Base-by-base conservation (phyloP, 2,113 vertebrate genomes). In the Trogon melanurus region DNA sequence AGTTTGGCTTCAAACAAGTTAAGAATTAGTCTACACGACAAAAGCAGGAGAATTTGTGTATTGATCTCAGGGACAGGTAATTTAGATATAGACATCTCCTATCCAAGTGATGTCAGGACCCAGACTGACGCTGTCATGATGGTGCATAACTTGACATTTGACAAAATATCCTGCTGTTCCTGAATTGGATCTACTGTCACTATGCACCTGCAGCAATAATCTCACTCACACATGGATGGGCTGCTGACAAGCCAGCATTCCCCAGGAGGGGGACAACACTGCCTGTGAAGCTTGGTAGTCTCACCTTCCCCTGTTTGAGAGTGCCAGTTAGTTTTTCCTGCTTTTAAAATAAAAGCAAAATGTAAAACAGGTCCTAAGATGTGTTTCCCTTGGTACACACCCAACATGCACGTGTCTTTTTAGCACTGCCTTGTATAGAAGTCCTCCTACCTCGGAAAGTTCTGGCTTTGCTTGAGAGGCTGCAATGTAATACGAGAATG, bases 181-280 rank as follows among this genome's bases (percentile, higher is more conserved):
- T 15, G 16, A 65, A 44, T 10, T 53, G 56, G 29, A 58, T 50
- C 67, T 20, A n/a, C 54, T 38, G 58, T 45, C 64, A 44, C 41
- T 36, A 11, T 13, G 16, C 6, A 74, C 18, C 76, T 72, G 34
- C 54, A 91, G 47, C 54, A 69, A 16, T 22, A 19, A n/a, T 8
- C 38, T 64, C 36, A 12, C 23, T 0, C 12, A 25, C 27, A 23
- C 27, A 8, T 2, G 13, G 45, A 44, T 0, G 22, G 71, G 30
- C n/a, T 79, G 36, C 71, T 61, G 50, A 34, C 36, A 2, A 44
- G 53, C n/a, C 87, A 80, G 34, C 58, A 36, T 20, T 79, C 41
- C 50, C 54, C 54, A 67, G 8, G 21, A 10, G 1, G 50, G 21
- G 45, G 29, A 41, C 75, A 79, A 36, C 25, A 44, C 1, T 50